Base-by-base conservation (phyloP, 2,888 invertebrate genomes). In the Caenorhabditis japonica region DNA sequence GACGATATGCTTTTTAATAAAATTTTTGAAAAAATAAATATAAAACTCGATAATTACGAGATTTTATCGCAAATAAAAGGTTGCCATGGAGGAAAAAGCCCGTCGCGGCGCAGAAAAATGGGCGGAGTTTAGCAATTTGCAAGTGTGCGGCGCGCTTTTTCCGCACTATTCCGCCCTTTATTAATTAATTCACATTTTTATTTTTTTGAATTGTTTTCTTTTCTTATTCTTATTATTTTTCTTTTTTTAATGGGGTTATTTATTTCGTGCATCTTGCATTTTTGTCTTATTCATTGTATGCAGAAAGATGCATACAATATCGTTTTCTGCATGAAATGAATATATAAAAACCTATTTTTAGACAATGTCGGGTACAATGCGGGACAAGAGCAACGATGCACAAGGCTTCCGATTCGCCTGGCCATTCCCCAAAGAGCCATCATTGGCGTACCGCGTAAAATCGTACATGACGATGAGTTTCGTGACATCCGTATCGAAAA, bases 351-450 rank as follows among this genome's bases (percentile, higher is more conserved):
- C n/a, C n/a, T 46, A 25, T 62, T 62, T 7, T 44, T 49, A 47
- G 43, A 70, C 36, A 39, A 80, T 80, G 80, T 76, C 77, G 47
- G 80, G 80, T 36, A 72, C 74, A 15, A 74, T 74, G 66, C 61
- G 70, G 34, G 76, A 77, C 46, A 61, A 53, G 17, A 56, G 59
- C 10, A 71, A 69, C 46, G 68, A 74, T 25, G 30, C 49, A 43
- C 77, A 78, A 21, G 77, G 80, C 8, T 84, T 85, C 66, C 79
- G 77, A n/a, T 86, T 79, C 44, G 52, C 79, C 5, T 86, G 85
- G 85, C 85, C 84, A 3, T 86, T 86, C 51, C 85, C 85, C 4
- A 56, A 78, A 19, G 60, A 79, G 27, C 82, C 75, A n/a, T 64
- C 79, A 8, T 25, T 76, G 15, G 17, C 79, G 39, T 85, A 85